Evolutionary conservation across 2,797 vertebrate species (phyloP).

Genomic region (Falco concolor): DNA sequence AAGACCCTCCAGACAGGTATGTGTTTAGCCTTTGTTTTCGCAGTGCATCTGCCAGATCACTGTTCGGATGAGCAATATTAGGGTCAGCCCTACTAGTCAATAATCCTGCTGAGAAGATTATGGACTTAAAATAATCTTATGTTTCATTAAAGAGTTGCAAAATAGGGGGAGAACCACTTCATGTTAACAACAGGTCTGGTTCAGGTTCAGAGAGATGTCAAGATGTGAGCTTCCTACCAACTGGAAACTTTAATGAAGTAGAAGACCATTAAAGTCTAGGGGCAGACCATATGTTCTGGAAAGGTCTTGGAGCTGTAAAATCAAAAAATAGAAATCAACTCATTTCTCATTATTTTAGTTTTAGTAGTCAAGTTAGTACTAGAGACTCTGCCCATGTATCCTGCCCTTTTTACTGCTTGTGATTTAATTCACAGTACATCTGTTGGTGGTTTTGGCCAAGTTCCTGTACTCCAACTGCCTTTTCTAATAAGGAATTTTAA

Average conservation of each 20-base stretch:
- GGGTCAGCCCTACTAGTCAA: constrained; percentile 34
- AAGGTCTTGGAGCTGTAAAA: neutral
- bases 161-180: constrained; percentile 21
- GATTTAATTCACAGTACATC: constrained; percentile 40
- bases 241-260: constrained; percentile 8
- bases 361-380: neutral
- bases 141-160: constrained; percentile 54
- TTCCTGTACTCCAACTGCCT: neutral
- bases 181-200: neutral
- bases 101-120: constrained; percentile 67
- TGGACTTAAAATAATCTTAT: constrained; percentile 63
- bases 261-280: neutral
- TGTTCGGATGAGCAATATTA: constrained; percentile 63
- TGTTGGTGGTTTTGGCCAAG: constrained; percentile 44
- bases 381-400: neutral
- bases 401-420: neutral
- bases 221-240: constrained; percentile 6
- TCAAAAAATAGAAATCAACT: neutral
- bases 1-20: constrained; percentile 53
- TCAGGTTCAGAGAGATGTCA: constrained; percentile 24
- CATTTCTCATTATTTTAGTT: constrained; percentile 8
- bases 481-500: constrained; percentile 9
- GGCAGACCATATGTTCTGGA: neutral
- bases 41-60: constrained; percentile 37
- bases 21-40: constrained; percentile 38